Conservation (phyloP, 1,140 invertebrate genomes). For the Adoxophyes honmai region DNA sequence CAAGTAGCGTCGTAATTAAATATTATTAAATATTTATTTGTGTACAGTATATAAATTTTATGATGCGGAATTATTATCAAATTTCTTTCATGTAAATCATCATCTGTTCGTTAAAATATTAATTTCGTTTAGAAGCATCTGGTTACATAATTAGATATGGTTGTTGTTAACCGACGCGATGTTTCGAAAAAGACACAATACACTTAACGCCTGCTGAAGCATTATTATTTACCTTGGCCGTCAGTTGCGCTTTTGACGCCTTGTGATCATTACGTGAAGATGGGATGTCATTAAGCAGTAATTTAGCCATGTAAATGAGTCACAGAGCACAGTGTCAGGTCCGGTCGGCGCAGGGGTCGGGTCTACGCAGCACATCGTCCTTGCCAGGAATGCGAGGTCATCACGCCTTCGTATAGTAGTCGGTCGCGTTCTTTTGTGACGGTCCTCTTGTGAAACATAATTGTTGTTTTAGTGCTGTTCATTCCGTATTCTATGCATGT, state of each 20-base stretch:
- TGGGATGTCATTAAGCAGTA: conserved; percentile 13
- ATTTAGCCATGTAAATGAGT: conserved; percentile 22
- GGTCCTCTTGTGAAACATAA: conserved; percentile 60
- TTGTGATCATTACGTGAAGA: conserved; percentile 7
- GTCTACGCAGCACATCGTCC: conserved; percentile 58
- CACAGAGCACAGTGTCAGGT: conserved; percentile 23
- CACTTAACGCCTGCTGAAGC: too few relatives aligned
- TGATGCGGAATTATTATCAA: not conserved
- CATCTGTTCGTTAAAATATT: not conserved
- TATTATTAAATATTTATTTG: not conserved
- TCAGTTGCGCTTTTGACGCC: conserved; percentile 1
- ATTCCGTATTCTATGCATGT: conserved; percentile 59
- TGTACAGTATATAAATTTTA: not conserved
- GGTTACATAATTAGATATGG: too few relatives aligned
- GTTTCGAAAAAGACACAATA: too few relatives aligned
- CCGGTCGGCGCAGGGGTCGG: conserved; percentile 18
- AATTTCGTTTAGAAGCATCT: too few relatives aligned
- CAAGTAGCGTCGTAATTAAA: not conserved
- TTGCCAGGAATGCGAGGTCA: conserved; percentile 75
- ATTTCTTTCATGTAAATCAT: not conserved
- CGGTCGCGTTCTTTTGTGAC: conserved; percentile 49
- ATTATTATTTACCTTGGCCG: not conserved
- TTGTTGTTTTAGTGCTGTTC: conserved; percentile 49
- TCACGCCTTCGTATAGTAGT: conserved; percentile 41
- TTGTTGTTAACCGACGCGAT: too few relatives aligned